These are phyloP conservation scores for Drosophila murphyi DNA, from an alignment of 1,140 invertebrate genomes.

Conservation along the genomic window DNA sequence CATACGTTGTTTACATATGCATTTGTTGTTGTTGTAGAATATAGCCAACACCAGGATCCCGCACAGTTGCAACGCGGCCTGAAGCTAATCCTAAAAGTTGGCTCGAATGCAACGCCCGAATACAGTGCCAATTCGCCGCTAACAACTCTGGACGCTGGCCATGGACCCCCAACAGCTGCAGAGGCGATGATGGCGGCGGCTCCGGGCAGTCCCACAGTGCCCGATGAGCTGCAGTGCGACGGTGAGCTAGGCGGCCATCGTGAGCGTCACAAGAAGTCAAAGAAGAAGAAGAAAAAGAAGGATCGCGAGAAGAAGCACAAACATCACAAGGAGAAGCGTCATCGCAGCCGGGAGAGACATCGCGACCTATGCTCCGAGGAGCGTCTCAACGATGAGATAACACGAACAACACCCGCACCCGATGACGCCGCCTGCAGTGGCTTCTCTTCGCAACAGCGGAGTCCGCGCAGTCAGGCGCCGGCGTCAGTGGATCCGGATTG, in stretches of 20 bases:
- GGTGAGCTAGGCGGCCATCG: slow-evolving; percentile 45
- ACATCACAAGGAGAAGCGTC: slow-evolving; percentile 89
- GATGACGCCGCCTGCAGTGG: slow-evolving; percentile 59
- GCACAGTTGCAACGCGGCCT: slow-evolving; percentile 87
- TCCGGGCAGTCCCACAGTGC: slow-evolving; percentile 48
- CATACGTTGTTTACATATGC: neutral
- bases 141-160: slow-evolving; percentile 47
- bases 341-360: slow-evolving; percentile 67
- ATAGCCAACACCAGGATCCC: slow-evolving; percentile 84
- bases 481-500: slow-evolving; percentile 62
- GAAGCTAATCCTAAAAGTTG: slow-evolving; percentile 93
- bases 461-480: slow-evolving; percentile 34
- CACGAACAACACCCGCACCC: neutral
- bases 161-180: slow-evolving; percentile 74
- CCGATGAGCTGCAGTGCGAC: slow-evolving; percentile 52
- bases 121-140: slow-evolving; percentile 85
- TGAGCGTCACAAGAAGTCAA: slow-evolving; percentile 89
- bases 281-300: slow-evolving; percentile 92
- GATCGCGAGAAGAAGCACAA: slow-evolving; percentile 89
- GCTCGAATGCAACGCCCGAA: slow-evolving; percentile 89
- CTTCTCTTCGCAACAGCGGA: slow-evolving; percentile 42
- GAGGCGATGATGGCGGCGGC: slow-evolving; percentile 80
- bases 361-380: slow-evolving; percentile 50
- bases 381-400: slow-evolving; percentile 42
- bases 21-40: slow-evolving; percentile 66